Base-by-base conservation (phyloP, 1,140 invertebrate genomes). In the Ips nitidus region DNA sequence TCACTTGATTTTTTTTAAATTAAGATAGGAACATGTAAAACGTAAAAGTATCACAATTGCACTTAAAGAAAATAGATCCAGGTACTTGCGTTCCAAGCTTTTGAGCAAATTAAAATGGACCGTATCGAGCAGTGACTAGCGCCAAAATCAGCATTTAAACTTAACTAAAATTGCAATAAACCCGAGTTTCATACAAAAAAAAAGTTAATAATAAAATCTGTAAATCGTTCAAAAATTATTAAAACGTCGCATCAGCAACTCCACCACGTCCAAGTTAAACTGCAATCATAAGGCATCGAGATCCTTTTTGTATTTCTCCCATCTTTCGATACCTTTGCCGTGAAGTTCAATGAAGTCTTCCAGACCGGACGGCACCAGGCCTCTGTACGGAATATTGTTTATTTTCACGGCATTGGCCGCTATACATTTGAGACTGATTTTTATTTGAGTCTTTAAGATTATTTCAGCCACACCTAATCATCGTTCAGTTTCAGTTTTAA, bases 271-370 rank as follows among this genome's bases (percentile, higher is more conserved):
- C 52, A 61, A 61, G 39, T 52, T 63, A 41, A 70, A 62, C 6
- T 41, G 22, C 62, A 61, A 69, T 70, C 68, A 70, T 70, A 63
- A 63, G 41, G 36, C 42, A 41, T 57, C 42, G 5, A 59, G 41
- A 3, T 58, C 53, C 8, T 63, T 61, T 43, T 55, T 66, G 41
- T 58, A 45, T 22, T 22, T 67, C 52, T 68, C 59, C 60, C 52
- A 64, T 56, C 65, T 71, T 50, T 71, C 70, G 22, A 73, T 72
- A 58, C 82, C 84, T 36, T 86, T 81, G 45, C 89, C 89, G 78
- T 94, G 93, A 71, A 94, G 83, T 81, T 91, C 87, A 69, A 94
- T 90, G 80, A 94, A 94, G 58, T 86, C 84, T 81, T 92, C 90
- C 37, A 94, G 81, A 70, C 85, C 85, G 50, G 82, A 79, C 52